Evolutionary conservation across 2,113 vertebrate species (phyloP), one percentile per base, ranked within the genome.

Genomic region (Sylvicapra grimmia): DNA sequence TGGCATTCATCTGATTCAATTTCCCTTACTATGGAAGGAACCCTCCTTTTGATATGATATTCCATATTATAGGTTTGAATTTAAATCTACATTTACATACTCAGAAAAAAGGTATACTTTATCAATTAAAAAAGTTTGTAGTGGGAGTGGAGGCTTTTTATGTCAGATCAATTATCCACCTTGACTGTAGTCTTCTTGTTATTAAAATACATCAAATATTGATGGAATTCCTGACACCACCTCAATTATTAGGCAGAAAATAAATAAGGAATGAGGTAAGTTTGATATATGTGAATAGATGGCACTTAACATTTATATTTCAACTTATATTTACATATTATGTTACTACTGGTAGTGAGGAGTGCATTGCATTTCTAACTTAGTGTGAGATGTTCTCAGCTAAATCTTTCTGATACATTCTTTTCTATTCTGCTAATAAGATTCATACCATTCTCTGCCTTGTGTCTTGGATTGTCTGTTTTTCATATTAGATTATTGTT

Each of bases 401-500:
- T 77, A 18, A 6, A 54, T 25, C 27, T 21, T 79, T 56, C 44
- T 61, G 31, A 12, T 19, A 44, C 49, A 82, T 79, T 63, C 12
- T 77, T 80, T 58, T 53, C 65, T 29, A 58, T 3, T 36, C 27
- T 27, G 23, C 86, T 63, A 44, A 51, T 40, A 40, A 14, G 1
- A 5, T 12, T 21, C 11, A 6, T 1, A 14, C 3, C 40, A 21
- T 23, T 83, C 40, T 49, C 47, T 75, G 36, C 16, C 33, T 94
- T 72, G 6, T 9, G 9, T n/a, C 33, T 63, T 31, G 18, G 25
- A 14, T 6, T n/a, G 36, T 63, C 44, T 72, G 14, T 27, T 90
- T 94, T 90, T 80, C 14, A 31, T 29, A 23, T n/a, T 68, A n/a
- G 47, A n/a, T 58, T 40, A 59, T 88, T 56, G 80, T 89, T 83